phyloP scores from a whole-genome alignment of 1,140 invertebrate genomes.

The Calosoma granatense region DNA sequence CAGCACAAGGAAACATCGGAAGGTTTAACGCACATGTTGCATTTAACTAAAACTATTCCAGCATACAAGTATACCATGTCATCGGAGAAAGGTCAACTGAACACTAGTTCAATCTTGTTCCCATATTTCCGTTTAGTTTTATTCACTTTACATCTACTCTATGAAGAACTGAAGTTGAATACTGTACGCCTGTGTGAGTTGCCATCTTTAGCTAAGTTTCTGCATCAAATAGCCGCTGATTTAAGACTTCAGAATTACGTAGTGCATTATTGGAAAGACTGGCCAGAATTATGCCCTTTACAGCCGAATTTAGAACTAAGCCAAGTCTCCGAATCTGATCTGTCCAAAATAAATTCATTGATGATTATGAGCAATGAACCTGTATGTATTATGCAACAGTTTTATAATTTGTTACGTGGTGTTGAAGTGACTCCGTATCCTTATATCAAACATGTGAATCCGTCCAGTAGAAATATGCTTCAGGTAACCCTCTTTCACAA shows the following conservation, averaged over 20 bases:
- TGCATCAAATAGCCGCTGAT: constrained; percentile 71
- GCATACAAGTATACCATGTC: not conserved
- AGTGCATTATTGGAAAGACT: constrained; percentile 80
- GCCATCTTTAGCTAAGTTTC: constrained; percentile 55
- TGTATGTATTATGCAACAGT: constrained; percentile 57
- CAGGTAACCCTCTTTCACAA: constrained; percentile 37
- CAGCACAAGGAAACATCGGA: constrained; percentile 37
- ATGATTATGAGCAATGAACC: constrained; percentile 51
- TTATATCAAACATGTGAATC: constrained; percentile 58
- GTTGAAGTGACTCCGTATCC: constrained; percentile 49
- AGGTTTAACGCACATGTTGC: constrained; percentile 26
- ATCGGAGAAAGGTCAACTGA: constrained; percentile 39
- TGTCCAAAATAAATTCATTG: constrained; percentile 50
- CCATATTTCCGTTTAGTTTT: constrained; percentile 62
- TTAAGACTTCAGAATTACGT: constrained; percentile 60
- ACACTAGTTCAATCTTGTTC: constrained; percentile 59
- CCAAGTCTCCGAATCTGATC: constrained; percentile 40
- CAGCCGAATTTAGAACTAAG: constrained; percentile 23
- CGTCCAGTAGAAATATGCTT: constrained; percentile 59
- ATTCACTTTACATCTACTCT: constrained; percentile 76
- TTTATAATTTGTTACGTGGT: constrained; percentile 51
- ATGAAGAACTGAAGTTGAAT: constrained; percentile 85
- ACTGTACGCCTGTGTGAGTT: constrained; percentile 56
- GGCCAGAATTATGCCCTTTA: constrained; percentile 48
- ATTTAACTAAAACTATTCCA: constrained; percentile 19